Conservation (phyloP, 2,888 invertebrate species). For the Ophioninae sp. region DNA sequence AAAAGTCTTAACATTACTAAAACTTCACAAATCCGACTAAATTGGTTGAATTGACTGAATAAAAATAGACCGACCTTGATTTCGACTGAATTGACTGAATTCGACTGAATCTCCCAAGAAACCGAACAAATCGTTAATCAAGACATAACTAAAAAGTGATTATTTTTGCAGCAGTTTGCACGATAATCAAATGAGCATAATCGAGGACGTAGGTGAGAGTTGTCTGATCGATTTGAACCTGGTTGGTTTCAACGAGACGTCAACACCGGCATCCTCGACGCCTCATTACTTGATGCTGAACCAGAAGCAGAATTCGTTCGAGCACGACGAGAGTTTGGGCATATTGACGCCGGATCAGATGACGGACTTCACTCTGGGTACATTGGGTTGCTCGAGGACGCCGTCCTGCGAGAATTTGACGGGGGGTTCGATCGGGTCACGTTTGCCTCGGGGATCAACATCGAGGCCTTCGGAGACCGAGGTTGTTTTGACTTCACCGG, state of each 20-base stretch:
- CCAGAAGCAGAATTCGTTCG: slow-evolving; percentile 91
- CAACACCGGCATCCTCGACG: slow-evolving; percentile 61
- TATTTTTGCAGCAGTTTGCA: slow-evolving; percentile 65
- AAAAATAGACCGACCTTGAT: no score
- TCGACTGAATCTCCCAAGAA: no score
- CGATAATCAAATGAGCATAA: slow-evolving; percentile 72
- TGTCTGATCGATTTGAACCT: slow-evolving; percentile 70
- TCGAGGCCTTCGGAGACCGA: slow-evolving; percentile 71
- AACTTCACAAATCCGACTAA: no score
- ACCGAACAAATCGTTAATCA: no score
- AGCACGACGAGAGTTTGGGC: slow-evolving; percentile 91
- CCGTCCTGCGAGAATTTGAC: slow-evolving; percentile 85
- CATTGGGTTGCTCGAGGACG: slow-evolving; percentile 85
- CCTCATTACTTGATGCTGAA: slow-evolving; percentile 80
- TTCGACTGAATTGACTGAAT: no score
- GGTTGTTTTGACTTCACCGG: slow-evolving; percentile 60
- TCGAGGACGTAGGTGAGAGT: slow-evolving; percentile 72
- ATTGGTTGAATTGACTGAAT: no score
- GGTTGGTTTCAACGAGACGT: slow-evolving; percentile 50
- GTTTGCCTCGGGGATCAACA: slow-evolving; percentile 64
- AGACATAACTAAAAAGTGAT: no score
- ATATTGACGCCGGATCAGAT: slow-evolving; percentile 95
- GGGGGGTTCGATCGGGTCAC: slow-evolving; percentile 73
- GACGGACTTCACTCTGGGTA: slow-evolving; percentile 85
- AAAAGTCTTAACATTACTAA: no score